Evolutionary conservation across 2,113 vertebrate species (phyloP).

Genomic region (Microcebus murinus): DNA sequence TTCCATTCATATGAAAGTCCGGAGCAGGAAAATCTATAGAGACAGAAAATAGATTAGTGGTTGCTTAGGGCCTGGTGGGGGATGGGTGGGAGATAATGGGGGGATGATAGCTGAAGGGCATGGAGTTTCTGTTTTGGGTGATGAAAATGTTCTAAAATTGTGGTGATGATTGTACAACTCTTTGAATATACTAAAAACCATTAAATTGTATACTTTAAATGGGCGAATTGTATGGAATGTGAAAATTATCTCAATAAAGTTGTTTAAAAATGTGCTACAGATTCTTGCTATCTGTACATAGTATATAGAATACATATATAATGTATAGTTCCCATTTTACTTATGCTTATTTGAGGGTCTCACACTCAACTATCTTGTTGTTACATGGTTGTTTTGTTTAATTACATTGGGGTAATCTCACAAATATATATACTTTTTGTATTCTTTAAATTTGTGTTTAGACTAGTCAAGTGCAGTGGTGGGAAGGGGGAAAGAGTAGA

Average conservation of each 20-base stretch:
- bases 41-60: too few species aligned
- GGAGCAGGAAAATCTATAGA: too few species aligned
- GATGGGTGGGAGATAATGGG: too few species aligned
- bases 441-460: too few species aligned
- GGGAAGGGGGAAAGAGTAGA: too few species aligned
- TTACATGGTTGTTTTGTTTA: constrained; percentile 5
- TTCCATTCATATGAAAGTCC: too few species aligned
- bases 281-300: not conserved
- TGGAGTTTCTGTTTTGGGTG: too few species aligned
- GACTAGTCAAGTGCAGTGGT: too few species aligned
- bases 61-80: too few species aligned
- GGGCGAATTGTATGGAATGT: not conserved
- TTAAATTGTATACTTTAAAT: not conserved
- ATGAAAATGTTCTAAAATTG: not conserved
- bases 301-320: not conserved
- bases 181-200: not conserved
- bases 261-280: not conserved
- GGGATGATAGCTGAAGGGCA: too few species aligned
- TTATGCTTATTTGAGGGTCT: not conserved
- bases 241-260: not conserved
- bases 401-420: not conserved
- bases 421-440: too few species aligned
- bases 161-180: not conserved
- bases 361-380: not conserved
- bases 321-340: not conserved